Percentiles rank a stretch among this genome's conserved stretches.
Conservation (phyloP, 1,140 invertebrate genomes). For the Scylla paramamosain region DNA sequence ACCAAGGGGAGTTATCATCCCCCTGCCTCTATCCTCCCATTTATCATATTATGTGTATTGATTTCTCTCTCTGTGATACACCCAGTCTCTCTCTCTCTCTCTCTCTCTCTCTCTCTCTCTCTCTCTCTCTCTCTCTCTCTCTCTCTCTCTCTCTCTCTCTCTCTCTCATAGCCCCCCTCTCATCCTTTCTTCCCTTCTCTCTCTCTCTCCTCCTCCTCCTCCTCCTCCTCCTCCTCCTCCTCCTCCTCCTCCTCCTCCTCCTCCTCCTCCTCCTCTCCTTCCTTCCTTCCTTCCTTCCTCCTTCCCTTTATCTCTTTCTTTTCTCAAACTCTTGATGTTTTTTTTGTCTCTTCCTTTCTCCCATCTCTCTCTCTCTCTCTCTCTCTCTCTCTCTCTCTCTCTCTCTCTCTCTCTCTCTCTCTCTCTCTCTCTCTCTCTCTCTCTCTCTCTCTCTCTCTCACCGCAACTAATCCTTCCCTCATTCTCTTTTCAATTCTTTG, state of each 20-base stretch:
- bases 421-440: background rate
- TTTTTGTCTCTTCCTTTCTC: background rate
- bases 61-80: conserved; percentile 34
- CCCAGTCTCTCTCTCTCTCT: background rate
- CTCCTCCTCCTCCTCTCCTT: background rate
- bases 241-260: background rate
- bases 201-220: background rate
- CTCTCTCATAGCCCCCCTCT: background rate
- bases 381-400: background rate
- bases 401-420: background rate
- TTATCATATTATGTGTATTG: conserved; percentile 54
- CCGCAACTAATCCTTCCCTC: no score
- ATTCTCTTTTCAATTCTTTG: no score
- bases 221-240: background rate
- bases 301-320: background rate
- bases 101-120: conserved; percentile 9
- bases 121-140: background rate
- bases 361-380: background rate
- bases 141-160: background rate
- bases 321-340: background rate
- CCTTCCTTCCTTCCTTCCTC: background rate
- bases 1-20: no score
- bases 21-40: conserved; percentile 16
- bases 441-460: background rate
- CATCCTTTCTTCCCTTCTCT: background rate